phyloP scores from a whole-genome alignment of 2,888 invertebrate genomes.

The Caenorhabditis becei region DNA sequence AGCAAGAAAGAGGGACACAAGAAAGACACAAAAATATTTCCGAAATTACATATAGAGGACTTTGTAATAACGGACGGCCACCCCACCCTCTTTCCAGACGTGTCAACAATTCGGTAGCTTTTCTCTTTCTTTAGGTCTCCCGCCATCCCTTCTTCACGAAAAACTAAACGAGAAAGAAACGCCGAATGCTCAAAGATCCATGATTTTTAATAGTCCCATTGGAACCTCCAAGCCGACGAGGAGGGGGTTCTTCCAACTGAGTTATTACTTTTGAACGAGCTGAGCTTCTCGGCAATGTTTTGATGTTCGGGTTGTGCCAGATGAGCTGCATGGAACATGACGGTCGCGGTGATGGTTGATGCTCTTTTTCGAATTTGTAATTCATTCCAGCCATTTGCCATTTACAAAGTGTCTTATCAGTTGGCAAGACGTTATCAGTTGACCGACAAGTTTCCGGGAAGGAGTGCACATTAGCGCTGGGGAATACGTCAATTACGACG shows the following conservation, averaged over 20 bases:
- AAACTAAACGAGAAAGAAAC: not conserved
- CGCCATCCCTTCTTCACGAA: not conserved
- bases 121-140: not conserved
- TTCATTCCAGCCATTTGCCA: conserved; percentile 4
- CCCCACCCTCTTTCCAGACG: not conserved
- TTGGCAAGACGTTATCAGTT: conserved; percentile 23
- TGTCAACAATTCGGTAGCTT: conserved; percentile 44
- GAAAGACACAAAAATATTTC: conserved; percentile 20
- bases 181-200: conserved; percentile 6
- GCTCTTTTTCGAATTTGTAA: not conserved
- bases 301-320: not conserved
- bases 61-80: conserved; percentile 19
- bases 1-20: not conserved
- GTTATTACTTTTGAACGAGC: conserved; percentile 6
- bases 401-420: conserved; percentile 35
- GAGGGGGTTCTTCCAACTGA: not conserved
- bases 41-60: conserved; percentile 48
- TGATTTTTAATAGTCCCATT: conserved; percentile 8
- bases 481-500: conserved; percentile 18
- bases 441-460: conserved; percentile 39
- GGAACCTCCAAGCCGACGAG: not conserved
- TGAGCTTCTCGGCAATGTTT: not conserved
- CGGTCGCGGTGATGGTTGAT: not conserved
- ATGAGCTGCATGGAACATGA: not conserved
- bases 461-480: not conserved